Conservation (phyloP, 1,140 invertebrate species). For the Saccostrea echinata region DNA sequence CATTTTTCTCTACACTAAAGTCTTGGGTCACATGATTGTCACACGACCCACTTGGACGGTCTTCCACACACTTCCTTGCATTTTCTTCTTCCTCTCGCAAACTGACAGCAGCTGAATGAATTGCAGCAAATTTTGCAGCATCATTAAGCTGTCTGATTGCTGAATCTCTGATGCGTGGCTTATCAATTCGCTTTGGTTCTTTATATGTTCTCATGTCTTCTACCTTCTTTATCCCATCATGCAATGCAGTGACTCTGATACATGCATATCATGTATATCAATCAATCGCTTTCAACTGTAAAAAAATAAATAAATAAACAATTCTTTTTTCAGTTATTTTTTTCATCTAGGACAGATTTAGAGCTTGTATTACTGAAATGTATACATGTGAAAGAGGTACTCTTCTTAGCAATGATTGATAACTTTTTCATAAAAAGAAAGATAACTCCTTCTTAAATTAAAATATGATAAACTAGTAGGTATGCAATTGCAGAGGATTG, state of each 20-base stretch:
- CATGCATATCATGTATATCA: too few relatives aligned
- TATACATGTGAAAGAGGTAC: neutral
- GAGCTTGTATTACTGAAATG: too few relatives aligned
- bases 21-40: slow-evolving; percentile 29
- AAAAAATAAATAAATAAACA: neutral
- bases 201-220: slow-evolving; percentile 59
- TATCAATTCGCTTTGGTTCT: slow-evolving; percentile 60
- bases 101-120: slow-evolving; percentile 35
- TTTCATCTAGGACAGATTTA: too few relatives aligned
- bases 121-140: slow-evolving; percentile 46
- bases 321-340: neutral
- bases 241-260: neutral
- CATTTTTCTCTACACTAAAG: slow-evolving; percentile 8
- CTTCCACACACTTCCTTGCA: neutral
- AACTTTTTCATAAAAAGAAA: neutral
- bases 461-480: too few relatives aligned
- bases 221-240: slow-evolving; percentile 42
- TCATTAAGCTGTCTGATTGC: slow-evolving; percentile 48
- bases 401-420: neutral
- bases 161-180: slow-evolving; percentile 50
- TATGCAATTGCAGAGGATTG: too few relatives aligned
- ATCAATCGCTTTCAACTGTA: neutral
- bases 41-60: slow-evolving; percentile 9
- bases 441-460: neutral
- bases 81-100: slow-evolving; percentile 34